These are phyloP conservation scores for Tetragonula clypearis DNA, from an alignment of 1,140 invertebrate species.

Conservation along the genomic window DNA sequence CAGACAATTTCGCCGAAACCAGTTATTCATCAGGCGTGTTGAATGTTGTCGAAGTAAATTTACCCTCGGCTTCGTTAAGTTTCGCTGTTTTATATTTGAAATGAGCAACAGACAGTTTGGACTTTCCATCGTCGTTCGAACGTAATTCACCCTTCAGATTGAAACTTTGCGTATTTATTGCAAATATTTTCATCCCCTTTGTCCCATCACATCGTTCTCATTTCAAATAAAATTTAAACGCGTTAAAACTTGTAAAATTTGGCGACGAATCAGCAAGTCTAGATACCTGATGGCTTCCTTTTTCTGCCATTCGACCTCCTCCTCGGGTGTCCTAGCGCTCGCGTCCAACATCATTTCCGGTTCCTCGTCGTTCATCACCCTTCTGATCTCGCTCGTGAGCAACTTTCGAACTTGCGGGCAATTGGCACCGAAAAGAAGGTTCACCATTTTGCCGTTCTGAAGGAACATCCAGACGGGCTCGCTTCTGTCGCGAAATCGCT, in stretches of 20 bases:
- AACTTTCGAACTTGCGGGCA: conserved; percentile 88
- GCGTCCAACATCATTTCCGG: conserved; percentile 44
- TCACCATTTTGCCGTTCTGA: conserved; percentile 89
- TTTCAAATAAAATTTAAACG: background rate
- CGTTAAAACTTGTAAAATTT: background rate
- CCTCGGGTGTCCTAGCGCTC: conserved; percentile 35
- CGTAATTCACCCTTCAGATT: too few species aligned
- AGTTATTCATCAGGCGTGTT: background rate
- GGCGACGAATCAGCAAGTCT: too few species aligned
- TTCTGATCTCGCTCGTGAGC: conserved; percentile 88
- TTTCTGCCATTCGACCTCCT: conserved; percentile 54
- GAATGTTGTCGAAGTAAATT: background rate
- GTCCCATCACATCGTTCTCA: too few species aligned
- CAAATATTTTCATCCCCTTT: too few species aligned
- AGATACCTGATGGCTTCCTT: conserved; percentile 68
- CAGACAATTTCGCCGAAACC: background rate
- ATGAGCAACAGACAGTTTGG: too few species aligned
- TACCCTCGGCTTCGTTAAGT: too few species aligned
- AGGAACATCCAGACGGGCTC: conserved; percentile 95
- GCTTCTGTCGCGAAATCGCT: conserved; percentile 90
- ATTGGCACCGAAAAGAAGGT: conserved; percentile 91
- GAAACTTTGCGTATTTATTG: background rate
- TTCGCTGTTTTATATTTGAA: too few species aligned
- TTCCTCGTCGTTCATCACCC: conserved; percentile 57
- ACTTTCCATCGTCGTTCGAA: too few species aligned